Evolutionary conservation across 2,113 vertebrate species (phyloP).

Genomic region (Rhineura floridana): DNA sequence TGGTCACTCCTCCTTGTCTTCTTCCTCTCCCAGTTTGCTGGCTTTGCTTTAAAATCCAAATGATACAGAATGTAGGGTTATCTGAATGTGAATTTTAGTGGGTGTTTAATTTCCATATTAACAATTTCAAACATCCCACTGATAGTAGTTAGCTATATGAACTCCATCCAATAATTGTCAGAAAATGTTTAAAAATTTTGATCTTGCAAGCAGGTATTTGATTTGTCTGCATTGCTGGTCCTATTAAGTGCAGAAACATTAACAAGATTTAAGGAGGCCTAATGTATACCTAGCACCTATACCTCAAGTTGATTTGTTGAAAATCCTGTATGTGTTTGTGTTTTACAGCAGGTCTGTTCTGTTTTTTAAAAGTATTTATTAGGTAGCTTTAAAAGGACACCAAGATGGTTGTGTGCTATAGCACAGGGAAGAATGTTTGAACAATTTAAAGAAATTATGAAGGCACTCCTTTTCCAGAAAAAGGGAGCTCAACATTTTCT

Average conservation of each 20-base stretch:
- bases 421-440: constrained; percentile 57
- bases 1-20: neutral
- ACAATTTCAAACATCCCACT: constrained; percentile 38
- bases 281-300: constrained; percentile 27
- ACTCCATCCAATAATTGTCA: constrained; percentile 3
- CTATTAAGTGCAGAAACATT: constrained; percentile 16
- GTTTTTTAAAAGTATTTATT: constrained; percentile 71
- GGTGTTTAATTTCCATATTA: constrained; percentile 15
- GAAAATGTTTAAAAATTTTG: neutral
- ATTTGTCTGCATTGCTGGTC: neutral
- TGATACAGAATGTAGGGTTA: neutral
- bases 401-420: constrained; percentile 47
- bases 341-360: constrained; percentile 67
- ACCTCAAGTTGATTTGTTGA: constrained; percentile 36
- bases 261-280: neutral
- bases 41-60: neutral
- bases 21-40: neutral
- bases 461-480: constrained; percentile 58
- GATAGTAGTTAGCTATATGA: constrained; percentile 26
- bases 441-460: constrained; percentile 72
- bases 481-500: constrained; percentile 58
- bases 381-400: constrained; percentile 49
- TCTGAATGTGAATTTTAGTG: neutral
- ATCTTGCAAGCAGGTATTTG: neutral
- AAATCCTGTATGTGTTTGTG: constrained; percentile 54